Conservation (phyloP, 2,888 invertebrate genomes). For the Campoplex capitator region DNA sequence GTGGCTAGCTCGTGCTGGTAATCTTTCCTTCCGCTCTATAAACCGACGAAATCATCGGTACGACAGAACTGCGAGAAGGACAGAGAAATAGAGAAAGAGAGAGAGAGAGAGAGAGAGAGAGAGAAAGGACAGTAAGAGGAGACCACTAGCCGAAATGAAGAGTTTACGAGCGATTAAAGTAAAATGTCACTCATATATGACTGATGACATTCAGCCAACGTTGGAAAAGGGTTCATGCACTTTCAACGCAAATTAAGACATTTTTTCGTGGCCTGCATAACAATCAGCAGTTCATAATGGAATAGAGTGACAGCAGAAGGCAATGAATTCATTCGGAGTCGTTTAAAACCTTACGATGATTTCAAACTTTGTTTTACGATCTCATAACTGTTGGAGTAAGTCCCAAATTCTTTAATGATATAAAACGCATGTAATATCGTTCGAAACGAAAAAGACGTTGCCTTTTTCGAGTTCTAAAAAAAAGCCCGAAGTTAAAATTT, state of each 20-base stretch:
- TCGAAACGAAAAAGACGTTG: neutral
- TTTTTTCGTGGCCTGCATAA: neutral
- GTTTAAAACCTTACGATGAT: neutral
- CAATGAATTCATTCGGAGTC: neutral
- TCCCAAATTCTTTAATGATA: neutral
- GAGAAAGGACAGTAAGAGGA: neutral
- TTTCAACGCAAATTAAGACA: slow-evolving; percentile 10
- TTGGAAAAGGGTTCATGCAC: neutral
- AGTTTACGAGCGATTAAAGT: slow-evolving; percentile 51
- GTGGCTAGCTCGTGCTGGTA: slow-evolving; percentile 48
- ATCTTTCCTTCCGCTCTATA: slow-evolving; percentile 61
- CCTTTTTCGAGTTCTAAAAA: neutral
- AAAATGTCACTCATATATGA: slow-evolving; percentile 30
- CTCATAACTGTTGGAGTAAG: neutral
- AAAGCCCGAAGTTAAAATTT: neutral
- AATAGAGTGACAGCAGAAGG: neutral
- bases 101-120: slow-evolving; percentile 11
- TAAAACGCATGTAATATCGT: neutral
- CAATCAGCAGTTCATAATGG: neutral
- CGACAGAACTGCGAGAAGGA: slow-evolving; percentile 15
- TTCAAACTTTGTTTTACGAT: neutral
- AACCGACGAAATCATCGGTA: slow-evolving; percentile 39
- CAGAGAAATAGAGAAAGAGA: slow-evolving; percentile 14
- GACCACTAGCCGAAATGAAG: slow-evolving; percentile 39
- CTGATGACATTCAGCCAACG: slow-evolving; percentile 5